Evolutionary conservation across 2,888 invertebrate genomes (phyloP), one percentile per base, ranked within the genome.

Genomic region (Macaria notata): DNA sequence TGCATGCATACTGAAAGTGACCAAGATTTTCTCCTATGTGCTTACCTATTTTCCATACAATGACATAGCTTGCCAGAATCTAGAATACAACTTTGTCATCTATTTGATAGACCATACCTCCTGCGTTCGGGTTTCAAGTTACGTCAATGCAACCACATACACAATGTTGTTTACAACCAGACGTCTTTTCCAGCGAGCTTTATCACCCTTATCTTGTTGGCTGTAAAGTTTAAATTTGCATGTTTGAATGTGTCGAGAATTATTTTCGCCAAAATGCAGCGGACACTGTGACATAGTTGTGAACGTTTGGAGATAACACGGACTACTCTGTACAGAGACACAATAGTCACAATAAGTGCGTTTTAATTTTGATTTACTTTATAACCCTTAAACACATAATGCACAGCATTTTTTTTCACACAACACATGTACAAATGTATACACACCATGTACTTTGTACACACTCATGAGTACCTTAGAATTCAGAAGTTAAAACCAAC

Each of bases 201-300:
- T 42, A 43, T 54, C 31, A 46, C 4, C 38, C 46, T 52, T 76
- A 67, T 57, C 4, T 0, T 0, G 0, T 42, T n/a, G 6, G 3
- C 0, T 0, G 19, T 71, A 79, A 59, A 63, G 75, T 64, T 67
- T 56, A 56, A 9, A 66, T 64, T 78, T 7, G 58, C 19, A 53
- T 63, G 58, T 57, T 45, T 9, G 19, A 33, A 29, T 33, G 55
- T 56, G 49, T 51, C 54, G 33, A 58, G 53, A 56, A 62, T 72
- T 66, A 68, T 68, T 57, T 58, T 61, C 66, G 66, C 67, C 62
- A 65, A 73, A 76, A 76, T 76, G 77, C 77, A 79, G 62, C 61
- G 72, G 72, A 68, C 70, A 69, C 59, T 47, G 67, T 69, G 72
- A 81, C 81, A 79, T 81, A 83, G 79, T 83, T 74, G 69, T 72